These are phyloP conservation scores for Muscidifurax raptorellus DNA, from an alignment of 1,140 invertebrate species.

Conservation along the genomic window DNA sequence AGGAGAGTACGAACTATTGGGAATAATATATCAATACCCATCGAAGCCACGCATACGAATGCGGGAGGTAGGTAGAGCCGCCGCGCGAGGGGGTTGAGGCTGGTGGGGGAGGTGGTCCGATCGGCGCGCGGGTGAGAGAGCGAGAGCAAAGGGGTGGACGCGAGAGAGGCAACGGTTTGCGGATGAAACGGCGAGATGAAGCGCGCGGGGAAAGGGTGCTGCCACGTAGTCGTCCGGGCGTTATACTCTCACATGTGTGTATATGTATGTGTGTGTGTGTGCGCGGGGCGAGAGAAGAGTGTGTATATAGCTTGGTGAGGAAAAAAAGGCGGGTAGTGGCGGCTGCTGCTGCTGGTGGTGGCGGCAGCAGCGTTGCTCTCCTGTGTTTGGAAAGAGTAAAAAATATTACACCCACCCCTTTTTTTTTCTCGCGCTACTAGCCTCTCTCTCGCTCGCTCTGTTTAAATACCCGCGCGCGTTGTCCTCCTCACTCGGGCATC, in stretches of 20 bases:
- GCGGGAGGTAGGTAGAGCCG: conserved; percentile 61
- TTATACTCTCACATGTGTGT: too few species aligned
- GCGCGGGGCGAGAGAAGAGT: conserved; percentile 27
- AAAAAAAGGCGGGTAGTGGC: conserved; percentile 47
- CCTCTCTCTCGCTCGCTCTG: not conserved
- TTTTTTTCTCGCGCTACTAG: conserved; percentile 25
- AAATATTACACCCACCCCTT: conserved; percentile 72
- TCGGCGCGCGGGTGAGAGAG: conserved; percentile 53
- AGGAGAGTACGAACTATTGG: conserved; percentile 73
- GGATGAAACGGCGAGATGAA: conserved; percentile 45
- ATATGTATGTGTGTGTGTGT: too few species aligned
- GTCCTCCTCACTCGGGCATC: conserved; percentile 67
- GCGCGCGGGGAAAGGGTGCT: conserved; percentile 26
- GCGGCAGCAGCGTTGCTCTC: conserved; percentile 48
- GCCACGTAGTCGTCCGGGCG: conserved; percentile 1
- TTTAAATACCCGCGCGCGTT: conserved; percentile 45
- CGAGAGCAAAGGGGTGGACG: conserved; percentile 44
- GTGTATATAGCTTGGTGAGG: conserved; percentile 44
- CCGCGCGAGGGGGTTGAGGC: conserved; percentile 55
- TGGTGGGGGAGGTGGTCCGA: conserved; percentile 55
- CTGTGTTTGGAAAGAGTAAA: conserved; percentile 70
- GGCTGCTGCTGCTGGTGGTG: conserved; percentile 46
- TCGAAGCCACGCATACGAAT: conserved; percentile 76
- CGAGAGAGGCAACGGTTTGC: conserved; percentile 34
- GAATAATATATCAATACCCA: conserved; percentile 77